Base-by-base conservation (phyloP, 2,888 invertebrate genomes). In the Macropis europaea region DNA sequence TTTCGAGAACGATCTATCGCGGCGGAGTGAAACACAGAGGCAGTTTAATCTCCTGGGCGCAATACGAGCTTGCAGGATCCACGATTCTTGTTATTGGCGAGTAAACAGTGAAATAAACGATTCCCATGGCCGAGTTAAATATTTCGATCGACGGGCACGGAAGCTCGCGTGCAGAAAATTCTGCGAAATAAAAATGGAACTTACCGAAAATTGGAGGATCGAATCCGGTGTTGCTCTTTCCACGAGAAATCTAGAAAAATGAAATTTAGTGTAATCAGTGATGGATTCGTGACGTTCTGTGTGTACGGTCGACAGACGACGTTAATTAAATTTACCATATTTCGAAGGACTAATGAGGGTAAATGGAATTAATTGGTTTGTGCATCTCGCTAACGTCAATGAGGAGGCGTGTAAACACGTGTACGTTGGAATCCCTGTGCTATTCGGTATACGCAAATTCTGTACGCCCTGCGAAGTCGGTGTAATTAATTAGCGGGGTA, bases 401-500 rank as follows among this genome's bases (percentile, higher is more conserved):
- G 36, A 42, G 15, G 22, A 24, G 40, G 15, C 28, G 17, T 30
- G 32, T 56, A 45, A 45, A 50, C 30, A 45, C 32, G 17, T 26
- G 71, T 62, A 52, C 17, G 63, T 63, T 47, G 69, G 38, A 30
- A 32, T 50, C n/a, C 30, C 26, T 15, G 11, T 13, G 38, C 43
- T 3, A 57, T 47, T 47, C 47, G 32, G 9, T 38, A 26, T 11
- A 26, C 56, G 38, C 48, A 32, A 57, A 45, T 57, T 56, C 56
- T 17, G 13, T 36, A 9, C 43, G 26, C 13, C 15, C 7, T 43
- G 24, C 32, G 54, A 43, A 70, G 61, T 71, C 50, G 71, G 34
- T 48, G 48, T 69, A 71, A 71, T 71, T 71, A 71, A 71, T 71
- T 71, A 70, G 61, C 48, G 61, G 38, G 45, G 50, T 47, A 70